A percentile compares a stretch with the other conserved stretches of the same genome.
phyloP scores from a whole-genome alignment of 53 echinoderm and acorn worm species.

The Glandiceps talaboti region DNA sequence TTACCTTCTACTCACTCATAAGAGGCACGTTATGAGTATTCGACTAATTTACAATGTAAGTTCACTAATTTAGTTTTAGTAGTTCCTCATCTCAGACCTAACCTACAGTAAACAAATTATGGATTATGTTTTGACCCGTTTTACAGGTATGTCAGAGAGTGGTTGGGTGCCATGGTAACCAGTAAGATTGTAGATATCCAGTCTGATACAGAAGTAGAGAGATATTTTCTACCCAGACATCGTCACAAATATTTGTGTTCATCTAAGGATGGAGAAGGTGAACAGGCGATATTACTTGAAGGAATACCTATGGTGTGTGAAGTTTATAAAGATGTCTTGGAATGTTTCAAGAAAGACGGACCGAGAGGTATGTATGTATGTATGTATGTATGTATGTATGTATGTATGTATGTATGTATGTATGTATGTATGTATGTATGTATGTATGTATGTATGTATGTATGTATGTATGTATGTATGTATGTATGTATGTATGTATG shows the following conservation, averaged over 20 bases:
- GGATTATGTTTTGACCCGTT: no score
- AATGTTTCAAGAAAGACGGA: slow-evolving; percentile 60
- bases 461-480: slow-evolving; percentile 4
- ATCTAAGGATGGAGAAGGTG: slow-evolving; percentile 22
- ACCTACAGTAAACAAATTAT: no score
- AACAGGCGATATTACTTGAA: slow-evolving; percentile 32
- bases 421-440: neutral
- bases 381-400: neutral
- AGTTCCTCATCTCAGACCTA: no score
- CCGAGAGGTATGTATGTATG: slow-evolving; percentile 28
- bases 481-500: neutral
- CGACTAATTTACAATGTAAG: no score
- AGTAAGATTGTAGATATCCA: slow-evolving; percentile 60
- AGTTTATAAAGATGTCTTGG: slow-evolving; percentile 53
- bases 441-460: slow-evolving; percentile 6
- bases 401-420: no score
- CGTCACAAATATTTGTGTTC: slow-evolving; percentile 55
- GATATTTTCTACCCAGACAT: slow-evolving; percentile 56
- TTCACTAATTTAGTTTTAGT: no score
- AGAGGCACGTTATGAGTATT: no score
- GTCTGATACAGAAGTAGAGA: slow-evolving; percentile 29
- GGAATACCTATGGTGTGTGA: slow-evolving; percentile 49
- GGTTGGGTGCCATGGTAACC: slow-evolving; percentile 72
- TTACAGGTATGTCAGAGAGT: slow-evolving; percentile 94
- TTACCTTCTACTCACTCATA: no score